Base-by-base conservation (phyloP, 2,797 vertebrate species). In the Macroramphosus scolopax region DNA sequence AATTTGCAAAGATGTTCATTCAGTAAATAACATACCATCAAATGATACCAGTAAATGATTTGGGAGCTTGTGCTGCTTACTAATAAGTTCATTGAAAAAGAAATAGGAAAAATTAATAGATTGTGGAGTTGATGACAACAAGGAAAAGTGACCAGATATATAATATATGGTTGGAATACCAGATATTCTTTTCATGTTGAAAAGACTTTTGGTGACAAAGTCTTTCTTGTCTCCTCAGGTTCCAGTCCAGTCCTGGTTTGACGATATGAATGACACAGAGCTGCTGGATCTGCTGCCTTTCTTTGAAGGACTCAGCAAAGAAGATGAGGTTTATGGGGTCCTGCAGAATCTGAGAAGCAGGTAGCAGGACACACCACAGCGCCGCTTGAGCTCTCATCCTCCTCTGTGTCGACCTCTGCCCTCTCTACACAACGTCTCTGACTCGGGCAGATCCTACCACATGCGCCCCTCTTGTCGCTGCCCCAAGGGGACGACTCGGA, bases 241-340 rank as follows among this genome's bases (percentile, higher is more conserved):
- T 63, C 96, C 97, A 12, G 97, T 99, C 75, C 95, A 96, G 82
- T 99, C 97, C 57, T 99, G 97, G 97, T 99, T 99, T 59, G 96
- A 99, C 25, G 97, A 99, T 81, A 94, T 98, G 94, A 91, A 92
- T 17, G 97, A 99, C 89, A 97, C 93, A 0, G 97, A 99, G 85
- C 92, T 99, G 78, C 89, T 97, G 88, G 97, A 98, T 78, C 92
- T 99, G 84, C 83, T 91, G 77, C 96, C 96, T 73, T 95, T 98
- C 92, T 98, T 98, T 62, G 96, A 98, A 90, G 94, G 94, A 89
- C 91, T 98, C 81, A 91, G 91, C 84, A 90, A 87, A 82, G 96
- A 97, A 68, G 94, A 97, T 8, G 93, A 95, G 58, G 94, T 98
- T 78, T 98, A 98, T 51, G 92, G 90, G 50, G 90, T 94, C 82